phyloP scores from a whole-genome alignment of 2,797 vertebrate genomes.

The Scolopax rusticola region DNA sequence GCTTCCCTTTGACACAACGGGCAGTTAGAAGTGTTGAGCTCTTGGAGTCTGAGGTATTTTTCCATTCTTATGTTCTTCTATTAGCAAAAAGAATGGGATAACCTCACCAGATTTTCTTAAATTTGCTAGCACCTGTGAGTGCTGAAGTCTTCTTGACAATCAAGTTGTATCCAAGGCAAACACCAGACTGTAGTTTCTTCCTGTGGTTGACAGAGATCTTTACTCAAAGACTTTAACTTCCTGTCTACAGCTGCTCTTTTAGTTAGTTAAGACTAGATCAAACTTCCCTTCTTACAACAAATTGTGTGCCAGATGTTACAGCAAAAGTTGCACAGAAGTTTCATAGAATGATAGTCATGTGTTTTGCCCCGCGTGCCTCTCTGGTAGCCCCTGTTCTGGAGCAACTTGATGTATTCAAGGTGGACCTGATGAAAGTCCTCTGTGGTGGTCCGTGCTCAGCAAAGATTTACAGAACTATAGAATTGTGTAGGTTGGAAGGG shows the following conservation, averaged over 20 bases:
- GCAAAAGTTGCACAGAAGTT: not conserved
- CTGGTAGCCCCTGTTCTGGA: not conserved
- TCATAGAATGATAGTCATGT: accelerated
- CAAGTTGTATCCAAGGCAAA: not conserved
- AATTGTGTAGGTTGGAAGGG: too few relatives aligned
- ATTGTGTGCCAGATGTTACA: not conserved
- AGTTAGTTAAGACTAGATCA: not conserved
- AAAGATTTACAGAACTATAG: not conserved
- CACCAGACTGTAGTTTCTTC: not conserved
- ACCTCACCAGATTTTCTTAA: not conserved
- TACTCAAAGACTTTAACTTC: not conserved
- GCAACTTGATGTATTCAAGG: not conserved
- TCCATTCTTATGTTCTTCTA: not conserved
- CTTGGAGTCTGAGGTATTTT: not conserved
- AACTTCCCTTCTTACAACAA: not conserved
- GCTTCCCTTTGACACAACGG: not conserved
- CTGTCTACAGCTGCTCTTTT: not conserved
- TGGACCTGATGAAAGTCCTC: not conserved
- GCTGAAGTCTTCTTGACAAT: not conserved
- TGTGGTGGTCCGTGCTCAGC: not conserved
- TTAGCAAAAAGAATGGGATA: not conserved
- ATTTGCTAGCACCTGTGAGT: not conserved
- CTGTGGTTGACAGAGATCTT: not conserved
- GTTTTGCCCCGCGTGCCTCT: not conserved
- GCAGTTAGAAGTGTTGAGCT: not conserved